Conservation (phyloP, 2,113 vertebrate genomes). For the Merops nubicus region DNA sequence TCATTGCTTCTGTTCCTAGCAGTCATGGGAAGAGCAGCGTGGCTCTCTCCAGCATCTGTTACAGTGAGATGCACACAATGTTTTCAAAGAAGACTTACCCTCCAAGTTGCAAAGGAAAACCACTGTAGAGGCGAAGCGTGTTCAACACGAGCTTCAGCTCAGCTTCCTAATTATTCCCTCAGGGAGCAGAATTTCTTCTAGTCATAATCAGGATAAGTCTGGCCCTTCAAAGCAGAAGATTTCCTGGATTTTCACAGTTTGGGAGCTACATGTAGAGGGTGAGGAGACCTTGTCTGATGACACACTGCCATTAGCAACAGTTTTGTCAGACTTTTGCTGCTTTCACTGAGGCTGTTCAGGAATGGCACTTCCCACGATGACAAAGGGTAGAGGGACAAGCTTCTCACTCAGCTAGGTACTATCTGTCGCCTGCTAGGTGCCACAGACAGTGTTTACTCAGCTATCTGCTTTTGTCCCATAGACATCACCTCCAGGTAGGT, state of each 20-base stretch:
- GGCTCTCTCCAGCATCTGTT: not conserved
- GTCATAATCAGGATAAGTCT: not conserved
- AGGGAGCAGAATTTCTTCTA: conserved; percentile 27
- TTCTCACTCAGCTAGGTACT: not conserved
- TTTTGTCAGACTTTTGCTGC: not conserved
- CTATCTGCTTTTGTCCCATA: conserved; percentile 6
- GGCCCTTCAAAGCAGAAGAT: not conserved
- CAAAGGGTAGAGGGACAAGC: fast-evolving
- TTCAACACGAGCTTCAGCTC: not conserved
- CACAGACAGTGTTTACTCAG: not conserved
- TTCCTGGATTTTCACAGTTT: not conserved
- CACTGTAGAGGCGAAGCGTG: not conserved
- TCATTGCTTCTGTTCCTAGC: not conserved
- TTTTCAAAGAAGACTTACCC: not conserved
- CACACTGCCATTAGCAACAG: not conserved
- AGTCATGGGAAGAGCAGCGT: not conserved
- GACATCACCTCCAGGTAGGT: not conserved
- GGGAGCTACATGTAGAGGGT: not conserved
- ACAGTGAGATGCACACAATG: not conserved
- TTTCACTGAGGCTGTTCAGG: not conserved
- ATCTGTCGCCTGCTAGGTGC: not conserved
- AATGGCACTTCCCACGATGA: not conserved
- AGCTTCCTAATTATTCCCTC: conserved; percentile 30
- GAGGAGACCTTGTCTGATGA: not conserved
- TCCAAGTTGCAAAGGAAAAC: not conserved